Evolutionary conservation across 2,888 invertebrate species (phyloP).

Genomic region (Sialis lutaria): DNA sequence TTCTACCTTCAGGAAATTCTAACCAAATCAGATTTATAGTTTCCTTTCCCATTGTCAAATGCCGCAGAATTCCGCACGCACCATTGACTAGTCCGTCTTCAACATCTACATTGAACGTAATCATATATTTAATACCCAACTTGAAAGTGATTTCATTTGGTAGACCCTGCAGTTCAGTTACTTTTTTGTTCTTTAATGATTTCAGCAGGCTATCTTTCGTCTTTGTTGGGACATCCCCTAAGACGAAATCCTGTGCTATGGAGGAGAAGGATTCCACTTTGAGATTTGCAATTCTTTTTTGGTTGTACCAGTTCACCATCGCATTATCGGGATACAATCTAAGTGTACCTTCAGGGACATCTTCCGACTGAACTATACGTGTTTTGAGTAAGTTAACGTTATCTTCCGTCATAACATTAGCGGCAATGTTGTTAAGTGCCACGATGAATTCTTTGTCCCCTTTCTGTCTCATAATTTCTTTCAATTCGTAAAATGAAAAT

Average conservation of each 20-base stretch:
- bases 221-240: not conserved
- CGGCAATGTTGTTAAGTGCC: conserved; percentile 14
- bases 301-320: not conserved
- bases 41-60: not conserved
- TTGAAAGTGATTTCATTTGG: not conserved
- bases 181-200: not conserved
- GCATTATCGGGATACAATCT: not conserved
- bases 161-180: not conserved
- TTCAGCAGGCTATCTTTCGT: not conserved
- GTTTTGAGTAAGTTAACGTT: conserved; percentile 11
- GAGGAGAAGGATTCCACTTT: not conserved
- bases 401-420: conserved; percentile 10
- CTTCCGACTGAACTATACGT: conserved; percentile 4
- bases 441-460: conserved; percentile 12
- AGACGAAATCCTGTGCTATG: not conserved
- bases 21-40: not conserved
- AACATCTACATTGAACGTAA: conserved; percentile 1
- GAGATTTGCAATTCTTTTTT: not conserved
- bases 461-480: conserved; percentile 17
- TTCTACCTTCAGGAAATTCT: not conserved
- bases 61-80: not conserved
- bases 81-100: conserved; percentile 1
- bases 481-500: conserved; percentile 15
- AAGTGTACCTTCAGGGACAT: not conserved
- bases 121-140: conserved; percentile 1